These are phyloP conservation scores for Ophion ventricosus DNA, from an alignment of 2,888 invertebrate genomes.

Conservation along the genomic window DNA sequence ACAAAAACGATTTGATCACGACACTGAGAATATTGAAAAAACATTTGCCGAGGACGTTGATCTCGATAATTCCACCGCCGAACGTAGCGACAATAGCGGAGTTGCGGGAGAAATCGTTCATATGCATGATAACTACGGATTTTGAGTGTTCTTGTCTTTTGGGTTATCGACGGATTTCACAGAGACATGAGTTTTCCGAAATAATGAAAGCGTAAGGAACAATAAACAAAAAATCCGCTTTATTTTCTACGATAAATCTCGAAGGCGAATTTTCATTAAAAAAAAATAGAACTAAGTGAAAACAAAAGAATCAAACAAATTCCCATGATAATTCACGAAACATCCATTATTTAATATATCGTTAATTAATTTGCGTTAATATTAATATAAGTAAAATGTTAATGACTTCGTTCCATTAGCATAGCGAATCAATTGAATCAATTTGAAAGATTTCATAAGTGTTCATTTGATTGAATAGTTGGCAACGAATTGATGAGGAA, in stretches of 20 bases:
- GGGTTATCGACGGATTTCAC: slow-evolving; percentile 78
- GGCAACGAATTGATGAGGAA: slow-evolving; percentile 85
- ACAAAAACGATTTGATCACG: slow-evolving; percentile 84
- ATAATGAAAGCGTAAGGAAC: slow-evolving; percentile 82
- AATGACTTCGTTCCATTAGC: not conserved
- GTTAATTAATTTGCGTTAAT: too few species aligned
- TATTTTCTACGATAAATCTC: not conserved
- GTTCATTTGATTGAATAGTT: slow-evolving; percentile 74
- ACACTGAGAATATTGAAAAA: slow-evolving; percentile 84
- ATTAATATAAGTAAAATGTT: too few species aligned
- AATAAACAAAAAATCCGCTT: not conserved
- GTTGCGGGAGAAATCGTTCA: slow-evolving; percentile 76
- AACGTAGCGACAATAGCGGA: slow-evolving; percentile 82
- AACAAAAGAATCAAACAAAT: not conserved
- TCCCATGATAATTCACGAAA: too few species aligned
- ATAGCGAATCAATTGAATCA: not conserved
- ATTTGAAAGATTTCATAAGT: not conserved
- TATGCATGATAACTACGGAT: slow-evolving; percentile 83
- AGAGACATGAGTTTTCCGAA: slow-evolving; percentile 80
- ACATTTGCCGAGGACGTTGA: slow-evolving; percentile 86
- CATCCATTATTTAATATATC: too few species aligned
- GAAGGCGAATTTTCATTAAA: not conserved
- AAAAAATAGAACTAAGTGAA: not conserved
- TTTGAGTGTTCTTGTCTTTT: slow-evolving; percentile 86
- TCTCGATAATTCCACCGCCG: slow-evolving; percentile 85